Evolutionary conservation across 1,140 invertebrate genomes (phyloP), one percentile per base, ranked within the genome.

Genomic region (Brachionus rubens): DNA sequence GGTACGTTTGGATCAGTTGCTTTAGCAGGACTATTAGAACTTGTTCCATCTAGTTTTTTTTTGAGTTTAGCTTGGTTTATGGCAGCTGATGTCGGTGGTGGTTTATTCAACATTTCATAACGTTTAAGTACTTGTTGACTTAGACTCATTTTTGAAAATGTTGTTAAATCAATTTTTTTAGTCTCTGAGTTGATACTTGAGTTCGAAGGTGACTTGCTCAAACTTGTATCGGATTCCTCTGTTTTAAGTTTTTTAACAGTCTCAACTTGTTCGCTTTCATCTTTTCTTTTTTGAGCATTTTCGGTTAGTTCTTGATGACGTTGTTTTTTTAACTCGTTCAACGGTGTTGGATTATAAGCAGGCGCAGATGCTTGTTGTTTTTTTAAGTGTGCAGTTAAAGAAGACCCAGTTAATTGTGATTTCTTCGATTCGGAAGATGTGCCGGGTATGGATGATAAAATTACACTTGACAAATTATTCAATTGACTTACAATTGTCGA

Each of bases 81-180:
- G 1, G 1, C 46, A 6, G 68, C 68, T 14, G 24, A 30, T 40
- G 68, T 72, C 5, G 68, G 68, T 14, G 50, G 46, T 30, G 30
- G 19, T 10, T 28, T 72, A 26, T 72, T 72, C 28, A 72, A 36
- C 46, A 50, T 50, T 72, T 72, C 68, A 33, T 72, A 72, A 41
- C 68, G 12, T 54, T 72, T 72, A 2, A 72, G 26, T 1, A 72
- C 50, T n/a, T 72, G 68, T n/a, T 72, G 68, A 10, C 24, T 50
- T 5, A 72, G 19, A n/a, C 36, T 65, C 6, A 65, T 21, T 41
- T 65, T 65, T 1, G 59, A 65, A 26, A 65, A 65, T 43, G 59
- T 65, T 9, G 43, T 19, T 24, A 65, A 24, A 43, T 65, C 59
- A 43, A 24, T 30, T 65, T 65, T 65, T 43, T 59, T 59, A 19